Percentiles rank a stretch among this genome's conserved stretches.
Conservation (phyloP, 2,888 invertebrate species). For the Eulithis testata region DNA sequence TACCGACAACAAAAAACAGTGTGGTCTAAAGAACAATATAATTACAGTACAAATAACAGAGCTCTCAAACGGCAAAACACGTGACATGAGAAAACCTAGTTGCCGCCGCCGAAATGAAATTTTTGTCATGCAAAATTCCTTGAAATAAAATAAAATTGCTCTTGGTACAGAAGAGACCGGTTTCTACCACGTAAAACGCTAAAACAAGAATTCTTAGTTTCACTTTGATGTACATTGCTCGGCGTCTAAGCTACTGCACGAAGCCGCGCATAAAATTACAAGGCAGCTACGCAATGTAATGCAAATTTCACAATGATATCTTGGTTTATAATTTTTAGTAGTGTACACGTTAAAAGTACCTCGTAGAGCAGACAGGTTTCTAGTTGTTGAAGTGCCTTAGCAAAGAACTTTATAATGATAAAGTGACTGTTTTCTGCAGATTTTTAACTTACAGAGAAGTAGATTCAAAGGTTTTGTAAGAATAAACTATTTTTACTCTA, state of each 20-base stretch:
- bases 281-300: too few relatives aligned
- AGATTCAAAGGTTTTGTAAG: neutral
- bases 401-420: slow-evolving; percentile 28
- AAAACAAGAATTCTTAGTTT: too few relatives aligned
- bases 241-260: too few relatives aligned
- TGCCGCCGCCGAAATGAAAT: slow-evolving; percentile 10
- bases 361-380: neutral
- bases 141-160: slow-evolving; percentile 18
- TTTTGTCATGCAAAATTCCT: slow-evolving; percentile 11
- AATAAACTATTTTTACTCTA: neutral
- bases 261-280: too few relatives aligned
- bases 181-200: neutral
- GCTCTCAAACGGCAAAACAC: neutral
- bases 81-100: neutral
- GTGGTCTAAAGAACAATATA: neutral
- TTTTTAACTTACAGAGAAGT: slow-evolving; percentile 16
- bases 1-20: neutral
- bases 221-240: too few relatives aligned
- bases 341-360: too few relatives aligned
- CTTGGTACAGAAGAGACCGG: slow-evolving; percentile 16
- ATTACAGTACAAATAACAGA: neutral
- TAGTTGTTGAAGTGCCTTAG: slow-evolving; percentile 20
- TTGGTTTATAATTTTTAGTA: too few relatives aligned
- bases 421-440: slow-evolving; percentile 21
- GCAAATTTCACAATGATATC: too few relatives aligned